These are phyloP conservation scores for Meloidogyne exigua DNA, from an alignment of 1,140 invertebrate genomes.

Conservation along the genomic window DNA sequence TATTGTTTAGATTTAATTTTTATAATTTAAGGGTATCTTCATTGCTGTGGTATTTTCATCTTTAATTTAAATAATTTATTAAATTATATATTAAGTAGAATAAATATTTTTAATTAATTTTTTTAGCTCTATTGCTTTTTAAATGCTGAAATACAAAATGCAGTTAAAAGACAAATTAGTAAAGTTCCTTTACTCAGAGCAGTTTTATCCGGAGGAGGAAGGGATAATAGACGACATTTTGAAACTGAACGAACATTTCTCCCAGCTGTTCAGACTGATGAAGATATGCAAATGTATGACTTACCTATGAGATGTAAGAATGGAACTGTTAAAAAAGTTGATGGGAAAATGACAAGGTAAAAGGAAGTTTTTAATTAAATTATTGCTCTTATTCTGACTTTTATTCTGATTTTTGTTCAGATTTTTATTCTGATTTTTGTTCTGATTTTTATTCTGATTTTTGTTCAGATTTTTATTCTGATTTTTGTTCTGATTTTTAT, in stretches of 20 bases:
- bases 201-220: conserved; percentile 34
- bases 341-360: neutral
- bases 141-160: conserved; percentile 66
- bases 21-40: conserved; percentile 64
- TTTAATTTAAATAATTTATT: neutral
- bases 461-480: neutral
- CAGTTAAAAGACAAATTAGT: conserved; percentile 51
- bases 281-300: conserved; percentile 15
- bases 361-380: neutral
- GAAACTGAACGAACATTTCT: conserved; percentile 61
- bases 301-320: conserved; percentile 17
- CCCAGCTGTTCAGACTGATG: conserved; percentile 29
- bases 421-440: neutral
- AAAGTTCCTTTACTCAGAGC: conserved; percentile 58
- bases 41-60: conserved; percentile 64
- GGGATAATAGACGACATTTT: conserved; percentile 38
- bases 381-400: neutral
- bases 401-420: too few species aligned
- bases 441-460: neutral
- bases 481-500: neutral
- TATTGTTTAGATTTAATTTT: neutral
- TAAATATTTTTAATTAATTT: too few species aligned
- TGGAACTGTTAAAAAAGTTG: neutral
- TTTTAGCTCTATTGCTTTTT: conserved; percentile 65
- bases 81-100: neutral